phyloP scores from a whole-genome alignment of 2,797 vertebrate genomes.

The Xyrichtys novacula region DNA sequence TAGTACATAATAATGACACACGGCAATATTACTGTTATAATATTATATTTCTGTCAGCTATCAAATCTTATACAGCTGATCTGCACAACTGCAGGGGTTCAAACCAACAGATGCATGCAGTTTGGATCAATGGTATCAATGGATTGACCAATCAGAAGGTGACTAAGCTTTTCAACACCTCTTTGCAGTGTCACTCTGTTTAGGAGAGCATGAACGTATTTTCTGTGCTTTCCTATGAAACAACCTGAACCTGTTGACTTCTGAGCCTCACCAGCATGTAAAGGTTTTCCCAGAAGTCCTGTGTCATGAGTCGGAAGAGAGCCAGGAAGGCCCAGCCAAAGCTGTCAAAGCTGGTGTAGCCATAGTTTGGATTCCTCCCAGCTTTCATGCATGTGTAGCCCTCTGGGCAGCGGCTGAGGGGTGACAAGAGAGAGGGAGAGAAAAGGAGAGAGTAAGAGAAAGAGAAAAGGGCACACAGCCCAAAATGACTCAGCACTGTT shows the following conservation, averaged over 20 bases:
- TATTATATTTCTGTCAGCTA: no score
- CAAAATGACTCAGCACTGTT: conserved; percentile 62
- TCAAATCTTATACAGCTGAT: no score
- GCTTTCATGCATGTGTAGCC: conserved; percentile 98
- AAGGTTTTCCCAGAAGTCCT: conserved; percentile 99
- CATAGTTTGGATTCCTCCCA: conserved; percentile 98
- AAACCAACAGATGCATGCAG: not conserved
- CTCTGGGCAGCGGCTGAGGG: conserved; percentile 93
- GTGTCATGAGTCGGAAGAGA: conserved; percentile 99
- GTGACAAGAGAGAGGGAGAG: conserved; percentile 2
- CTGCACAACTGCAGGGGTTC: not conserved
- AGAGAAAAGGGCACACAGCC: conserved; percentile 25
- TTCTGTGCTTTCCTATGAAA: not conserved
- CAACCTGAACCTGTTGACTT: conserved; percentile 7
- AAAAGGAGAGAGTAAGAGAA: conserved; percentile 21
- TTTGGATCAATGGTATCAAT: conserved; percentile 4
- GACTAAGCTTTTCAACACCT: not conserved
- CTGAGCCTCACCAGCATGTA: conserved; percentile 92
- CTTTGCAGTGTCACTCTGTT: not conserved
- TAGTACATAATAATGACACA: not conserved
- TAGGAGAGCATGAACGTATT: not conserved
- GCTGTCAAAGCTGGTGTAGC: conserved; percentile 98
- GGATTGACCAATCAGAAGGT: not conserved
- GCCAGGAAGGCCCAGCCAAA: conserved; percentile 99
- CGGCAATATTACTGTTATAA: no score